Evolutionary conservation across 2,113 vertebrate genomes (phyloP).

Genomic region (Scortum barcoo): DNA sequence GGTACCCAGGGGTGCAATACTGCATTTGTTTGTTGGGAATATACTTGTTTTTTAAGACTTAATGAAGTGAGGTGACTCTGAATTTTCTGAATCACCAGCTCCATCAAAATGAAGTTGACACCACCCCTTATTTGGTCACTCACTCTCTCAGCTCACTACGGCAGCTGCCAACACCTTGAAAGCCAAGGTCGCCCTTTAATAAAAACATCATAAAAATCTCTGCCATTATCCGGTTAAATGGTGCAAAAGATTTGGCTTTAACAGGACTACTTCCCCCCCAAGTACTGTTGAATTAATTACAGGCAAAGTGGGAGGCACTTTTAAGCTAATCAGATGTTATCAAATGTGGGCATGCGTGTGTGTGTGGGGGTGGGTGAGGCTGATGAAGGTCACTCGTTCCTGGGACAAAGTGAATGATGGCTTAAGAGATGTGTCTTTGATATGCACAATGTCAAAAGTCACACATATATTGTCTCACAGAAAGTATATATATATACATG

Average conservation of each 20-base stretch:
- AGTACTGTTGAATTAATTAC: slow-evolving; percentile 79
- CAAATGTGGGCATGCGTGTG: slow-evolving; percentile 22
- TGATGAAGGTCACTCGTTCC: slow-evolving; percentile 67
- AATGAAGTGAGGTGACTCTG: slow-evolving; percentile 42
- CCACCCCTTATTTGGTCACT: slow-evolving; percentile 48
- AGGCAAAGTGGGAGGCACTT: slow-evolving; percentile 67
- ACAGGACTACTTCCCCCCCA: slow-evolving; percentile 65
- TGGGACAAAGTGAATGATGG: slow-evolving; percentile 35
- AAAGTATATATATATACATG: background rate
- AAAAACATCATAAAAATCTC: slow-evolving; percentile 77
- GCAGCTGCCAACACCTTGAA: slow-evolving; percentile 71
- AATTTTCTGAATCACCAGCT: slow-evolving; percentile 63
- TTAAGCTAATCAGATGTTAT: slow-evolving; percentile 68
- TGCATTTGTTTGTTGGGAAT: background rate
- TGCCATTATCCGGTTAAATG: slow-evolving; percentile 83
- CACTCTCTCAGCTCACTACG: slow-evolving; percentile 30
- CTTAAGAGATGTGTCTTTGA: slow-evolving; percentile 46
- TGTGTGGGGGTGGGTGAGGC: background rate
- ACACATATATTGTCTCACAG: background rate
- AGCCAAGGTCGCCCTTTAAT: slow-evolving; percentile 77
- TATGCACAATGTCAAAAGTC: slow-evolving; percentile 43
- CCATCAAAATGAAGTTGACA: slow-evolving; percentile 55
- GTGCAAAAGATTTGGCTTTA: slow-evolving; percentile 80
- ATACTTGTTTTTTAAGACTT: slow-evolving; percentile 1
- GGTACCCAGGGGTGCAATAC: background rate